These are phyloP conservation scores for Keiferia lycopersicella DNA, from an alignment of 2,888 invertebrate genomes.

Conservation along the genomic window DNA sequence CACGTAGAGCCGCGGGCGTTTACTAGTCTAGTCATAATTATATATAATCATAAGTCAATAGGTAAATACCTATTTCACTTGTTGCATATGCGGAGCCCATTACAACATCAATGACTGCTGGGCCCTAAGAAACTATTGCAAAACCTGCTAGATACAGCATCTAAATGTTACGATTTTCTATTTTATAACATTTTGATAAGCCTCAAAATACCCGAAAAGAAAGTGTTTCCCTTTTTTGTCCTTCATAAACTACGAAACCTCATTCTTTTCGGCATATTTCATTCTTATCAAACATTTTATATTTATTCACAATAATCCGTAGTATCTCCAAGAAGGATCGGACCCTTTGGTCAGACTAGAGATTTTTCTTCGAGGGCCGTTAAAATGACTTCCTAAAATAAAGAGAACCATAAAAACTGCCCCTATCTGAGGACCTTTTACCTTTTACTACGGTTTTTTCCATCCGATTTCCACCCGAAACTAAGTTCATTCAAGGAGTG, in stretches of 20 bases:
- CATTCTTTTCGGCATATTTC: slow-evolving; percentile 1
- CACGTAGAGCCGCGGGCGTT: too few species aligned
- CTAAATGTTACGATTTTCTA: too few species aligned
- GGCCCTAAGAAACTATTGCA: too few species aligned
- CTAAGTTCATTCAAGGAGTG: slow-evolving; percentile 29
- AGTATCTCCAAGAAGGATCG: slow-evolving; percentile 19
- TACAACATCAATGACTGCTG: too few species aligned
- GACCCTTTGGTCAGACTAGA: slow-evolving; percentile 12
- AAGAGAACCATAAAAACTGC: slow-evolving; percentile 31
- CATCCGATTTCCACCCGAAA: slow-evolving; percentile 37
- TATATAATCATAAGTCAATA: too few species aligned
- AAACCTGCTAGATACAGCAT: too few species aligned
- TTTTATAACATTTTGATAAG: not conserved
- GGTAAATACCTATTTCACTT: too few species aligned
- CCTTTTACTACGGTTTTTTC: slow-evolving; percentile 52
- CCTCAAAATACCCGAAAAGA: not conserved
- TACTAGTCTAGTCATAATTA: too few species aligned
- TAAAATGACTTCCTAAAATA: slow-evolving; percentile 43
- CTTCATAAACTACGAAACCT: not conserved
- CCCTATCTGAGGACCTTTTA: slow-evolving; percentile 42
- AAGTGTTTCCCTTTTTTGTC: not conserved
- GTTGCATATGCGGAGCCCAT: too few species aligned
- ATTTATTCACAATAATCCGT: slow-evolving; percentile 21
- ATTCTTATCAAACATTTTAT: slow-evolving; percentile 12
- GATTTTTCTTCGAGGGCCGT: slow-evolving; percentile 40